Conservation (phyloP, 1,140 invertebrate genomes). For the Lysiphlebus fabarum region DNA sequence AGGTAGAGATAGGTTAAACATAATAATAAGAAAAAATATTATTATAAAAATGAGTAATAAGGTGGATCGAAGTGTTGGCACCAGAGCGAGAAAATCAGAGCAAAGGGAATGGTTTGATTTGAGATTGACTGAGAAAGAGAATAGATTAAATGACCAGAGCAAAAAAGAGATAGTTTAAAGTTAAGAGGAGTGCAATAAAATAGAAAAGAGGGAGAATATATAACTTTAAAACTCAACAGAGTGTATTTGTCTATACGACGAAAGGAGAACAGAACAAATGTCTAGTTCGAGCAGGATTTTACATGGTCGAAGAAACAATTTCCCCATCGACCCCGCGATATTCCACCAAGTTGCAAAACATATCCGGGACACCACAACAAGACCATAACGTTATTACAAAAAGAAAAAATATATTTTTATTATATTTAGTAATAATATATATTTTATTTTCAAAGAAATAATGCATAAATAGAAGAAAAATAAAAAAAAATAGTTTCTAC, state of each 20-base stretch:
- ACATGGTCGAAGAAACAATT: background rate
- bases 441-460: too few relatives aligned
- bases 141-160: background rate
- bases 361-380: too few relatives aligned
- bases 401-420: too few relatives aligned
- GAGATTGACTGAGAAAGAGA: background rate
- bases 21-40: slow-evolving; percentile 9
- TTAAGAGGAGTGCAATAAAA: too few relatives aligned
- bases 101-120: slow-evolving; percentile 18
- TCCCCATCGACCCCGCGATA: background rate
- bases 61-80: slow-evolving; percentile 11
- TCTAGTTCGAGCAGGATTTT: slow-evolving; percentile 18
- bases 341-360: too few relatives aligned
- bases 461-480: too few relatives aligned
- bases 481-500: too few relatives aligned
- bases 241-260: background rate
- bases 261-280: slow-evolving; percentile 12
- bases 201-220: background rate
- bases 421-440: too few relatives aligned
- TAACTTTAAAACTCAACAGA: background rate
- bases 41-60: too few relatives aligned
- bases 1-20: background rate
- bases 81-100: slow-evolving; percentile 25
- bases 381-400: too few relatives aligned
- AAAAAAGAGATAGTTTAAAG: too few relatives aligned